Conservation (phyloP, 2,888 invertebrate genomes). For the Ennomos erosarius region DNA sequence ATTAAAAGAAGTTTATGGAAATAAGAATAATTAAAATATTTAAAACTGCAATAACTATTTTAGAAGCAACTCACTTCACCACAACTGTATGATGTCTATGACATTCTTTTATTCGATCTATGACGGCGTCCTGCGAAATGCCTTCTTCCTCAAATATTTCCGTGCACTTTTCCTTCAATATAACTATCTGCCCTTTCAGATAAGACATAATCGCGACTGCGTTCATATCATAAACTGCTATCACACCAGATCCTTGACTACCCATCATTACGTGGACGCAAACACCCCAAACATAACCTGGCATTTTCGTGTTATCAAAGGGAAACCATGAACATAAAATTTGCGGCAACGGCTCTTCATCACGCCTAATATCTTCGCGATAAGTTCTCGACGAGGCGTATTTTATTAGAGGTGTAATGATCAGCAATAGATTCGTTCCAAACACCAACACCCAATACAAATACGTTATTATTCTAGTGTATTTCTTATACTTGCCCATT, state of each 20-base stretch:
- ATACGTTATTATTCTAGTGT: conserved; percentile 59
- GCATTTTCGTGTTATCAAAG: conserved; percentile 60
- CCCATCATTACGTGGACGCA: conserved; percentile 55
- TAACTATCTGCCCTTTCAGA: conserved; percentile 64
- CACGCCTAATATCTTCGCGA: conserved; percentile 51
- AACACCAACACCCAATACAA: conserved; percentile 58
- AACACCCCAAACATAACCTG: conserved; percentile 58
- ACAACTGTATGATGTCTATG: conserved; percentile 63
- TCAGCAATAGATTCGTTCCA: conserved; percentile 50
- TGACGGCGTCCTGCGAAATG: conserved; percentile 35
- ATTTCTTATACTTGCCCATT: conserved; percentile 50
- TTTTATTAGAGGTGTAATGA: conserved; percentile 56
- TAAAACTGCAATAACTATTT: background rate
- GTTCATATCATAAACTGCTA: conserved; percentile 61
- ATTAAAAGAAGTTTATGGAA: too few species aligned
- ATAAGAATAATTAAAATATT: background rate
- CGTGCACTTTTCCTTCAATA: conserved; percentile 56
- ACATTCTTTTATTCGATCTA: conserved; percentile 61
- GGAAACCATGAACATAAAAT: conserved; percentile 71
- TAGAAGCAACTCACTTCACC: conserved; percentile 52
- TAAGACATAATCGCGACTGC: conserved; percentile 64
- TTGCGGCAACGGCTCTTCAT: conserved; percentile 58
- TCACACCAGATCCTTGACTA: conserved; percentile 54
- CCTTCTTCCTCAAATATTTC: conserved; percentile 49
- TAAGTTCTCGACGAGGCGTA: conserved; percentile 47